Evolutionary conservation across 2,797 vertebrate genomes (phyloP).

Genomic region (Malurus splendens): DNA sequence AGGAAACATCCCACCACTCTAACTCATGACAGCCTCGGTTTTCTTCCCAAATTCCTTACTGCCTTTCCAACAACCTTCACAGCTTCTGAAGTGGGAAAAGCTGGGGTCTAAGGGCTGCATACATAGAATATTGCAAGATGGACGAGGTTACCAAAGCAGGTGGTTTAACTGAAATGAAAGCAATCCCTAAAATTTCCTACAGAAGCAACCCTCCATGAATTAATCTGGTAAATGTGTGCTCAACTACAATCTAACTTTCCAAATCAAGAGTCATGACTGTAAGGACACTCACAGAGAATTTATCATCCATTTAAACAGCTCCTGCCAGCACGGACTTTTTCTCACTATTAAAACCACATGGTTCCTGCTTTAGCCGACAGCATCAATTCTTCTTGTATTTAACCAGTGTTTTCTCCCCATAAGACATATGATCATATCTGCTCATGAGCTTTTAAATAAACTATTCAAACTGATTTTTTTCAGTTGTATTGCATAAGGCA

Average conservation of each 20-base stretch:
- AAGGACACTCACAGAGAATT: background rate
- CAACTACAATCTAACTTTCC: background rate
- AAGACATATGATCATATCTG: background rate
- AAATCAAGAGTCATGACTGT: background rate
- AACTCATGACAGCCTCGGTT: background rate
- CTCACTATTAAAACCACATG: background rate
- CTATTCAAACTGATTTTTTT: background rate
- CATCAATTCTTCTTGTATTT: background rate
- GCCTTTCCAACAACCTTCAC: background rate
- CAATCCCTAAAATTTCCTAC: background rate
- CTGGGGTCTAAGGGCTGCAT: background rate
- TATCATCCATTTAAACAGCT: background rate
- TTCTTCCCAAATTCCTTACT: background rate
- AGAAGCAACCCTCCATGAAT: background rate
- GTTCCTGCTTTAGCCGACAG: background rate
- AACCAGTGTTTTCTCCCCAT: background rate
- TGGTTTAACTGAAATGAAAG: background rate
- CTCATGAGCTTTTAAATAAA: background rate
- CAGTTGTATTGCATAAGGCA: background rate
- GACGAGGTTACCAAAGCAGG: background rate
- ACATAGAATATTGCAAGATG: background rate
- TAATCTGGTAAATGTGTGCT: background rate
- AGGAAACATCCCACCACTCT: background rate
- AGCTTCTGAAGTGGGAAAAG: background rate
- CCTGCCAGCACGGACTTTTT: background rate